Conservation (phyloP, 64 coral and sea anemone species). For the Pocillopora verrucosa region DNA sequence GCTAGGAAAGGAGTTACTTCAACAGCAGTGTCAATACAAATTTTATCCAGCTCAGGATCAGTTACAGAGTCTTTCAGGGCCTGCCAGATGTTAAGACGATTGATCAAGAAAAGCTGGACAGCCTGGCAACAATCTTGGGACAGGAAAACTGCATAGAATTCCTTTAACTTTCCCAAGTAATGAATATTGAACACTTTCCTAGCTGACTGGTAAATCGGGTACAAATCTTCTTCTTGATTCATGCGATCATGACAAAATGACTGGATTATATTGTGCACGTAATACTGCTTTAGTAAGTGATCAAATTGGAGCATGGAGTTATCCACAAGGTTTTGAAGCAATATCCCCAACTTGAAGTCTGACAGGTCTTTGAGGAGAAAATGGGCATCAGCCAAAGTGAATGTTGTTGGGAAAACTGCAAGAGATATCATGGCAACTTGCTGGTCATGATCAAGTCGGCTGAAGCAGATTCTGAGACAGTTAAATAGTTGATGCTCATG, state of each 20-base stretch:
- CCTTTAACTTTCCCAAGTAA: slow-evolving; percentile 65
- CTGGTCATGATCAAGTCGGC: slow-evolving; percentile 56
- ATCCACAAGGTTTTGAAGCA: slow-evolving; percentile 73
- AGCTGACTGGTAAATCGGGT: slow-evolving; percentile 43
- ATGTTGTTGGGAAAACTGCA: slow-evolving; percentile 71
- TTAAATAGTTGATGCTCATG: slow-evolving; percentile 84
- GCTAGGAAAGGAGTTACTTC: slow-evolving; percentile 76
- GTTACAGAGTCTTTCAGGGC: slow-evolving; percentile 59
- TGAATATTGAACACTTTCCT: slow-evolving; percentile 77
- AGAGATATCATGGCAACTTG: slow-evolving; percentile 71
- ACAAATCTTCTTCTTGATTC: slow-evolving; percentile 40
- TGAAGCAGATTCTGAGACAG: slow-evolving; percentile 82
- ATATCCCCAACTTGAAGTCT: slow-evolving; percentile 64
- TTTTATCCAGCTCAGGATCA: slow-evolving; percentile 61
- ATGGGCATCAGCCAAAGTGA: slow-evolving; percentile 63
- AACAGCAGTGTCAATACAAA: slow-evolving; percentile 78
- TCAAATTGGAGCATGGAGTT: slow-evolving; percentile 90
- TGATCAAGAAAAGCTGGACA: slow-evolving; percentile 55
- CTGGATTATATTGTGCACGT: slow-evolving; percentile 80
- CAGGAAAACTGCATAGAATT: slow-evolving; percentile 49
- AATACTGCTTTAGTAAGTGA: slow-evolving; percentile 59
- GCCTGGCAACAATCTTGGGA: slow-evolving; percentile 40
- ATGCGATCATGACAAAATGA: slow-evolving; percentile 69
- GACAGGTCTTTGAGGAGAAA: slow-evolving; percentile 65
- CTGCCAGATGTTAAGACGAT: slow-evolving; percentile 82